A percentile compares a stretch with the other conserved stretches of the same genome.
Conservation (phyloP, 2,888 invertebrate species). For the Pilophorus perplexus region DNA sequence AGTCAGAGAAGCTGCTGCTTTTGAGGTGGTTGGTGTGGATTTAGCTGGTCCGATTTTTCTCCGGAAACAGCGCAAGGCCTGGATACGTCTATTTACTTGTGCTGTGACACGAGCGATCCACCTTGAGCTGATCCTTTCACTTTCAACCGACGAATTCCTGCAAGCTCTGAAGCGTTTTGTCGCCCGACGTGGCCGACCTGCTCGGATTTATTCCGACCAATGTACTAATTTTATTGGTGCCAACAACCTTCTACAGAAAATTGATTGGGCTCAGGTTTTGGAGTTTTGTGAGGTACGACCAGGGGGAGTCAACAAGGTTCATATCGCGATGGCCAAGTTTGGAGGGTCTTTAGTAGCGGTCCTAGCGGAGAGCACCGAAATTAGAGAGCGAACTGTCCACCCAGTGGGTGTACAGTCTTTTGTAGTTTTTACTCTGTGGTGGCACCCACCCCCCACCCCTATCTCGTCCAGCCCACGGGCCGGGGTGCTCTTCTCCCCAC, state of each 20-base stretch:
- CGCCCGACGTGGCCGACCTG: slow-evolving; percentile 46
- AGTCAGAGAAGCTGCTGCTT: slow-evolving; percentile 38
- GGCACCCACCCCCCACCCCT: too few relatives aligned
- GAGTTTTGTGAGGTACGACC: slow-evolving; percentile 50
- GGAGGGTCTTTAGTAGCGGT: too few relatives aligned
- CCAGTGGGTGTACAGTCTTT: too few relatives aligned
- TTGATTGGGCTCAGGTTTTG: slow-evolving; percentile 50
- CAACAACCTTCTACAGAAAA: slow-evolving; percentile 54
- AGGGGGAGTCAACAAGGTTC: too few relatives aligned
- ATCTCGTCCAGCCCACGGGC: too few relatives aligned
- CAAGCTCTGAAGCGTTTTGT: slow-evolving; percentile 50
- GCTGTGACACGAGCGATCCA: slow-evolving; percentile 2
- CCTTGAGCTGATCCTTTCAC: slow-evolving; percentile 50
- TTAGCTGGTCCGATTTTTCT: slow-evolving; percentile 51
- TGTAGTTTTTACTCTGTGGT: too few relatives aligned
- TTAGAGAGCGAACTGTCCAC: too few relatives aligned
- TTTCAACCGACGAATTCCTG: slow-evolving; percentile 50
- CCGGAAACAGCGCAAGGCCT: slow-evolving; percentile 49
- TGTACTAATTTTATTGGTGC: slow-evolving; percentile 49
- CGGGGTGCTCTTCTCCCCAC: too few relatives aligned
- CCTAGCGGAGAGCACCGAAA: too few relatives aligned
- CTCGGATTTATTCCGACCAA: slow-evolving; percentile 50
- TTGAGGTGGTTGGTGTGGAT: slow-evolving; percentile 14
- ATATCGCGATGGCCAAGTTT: too few relatives aligned
- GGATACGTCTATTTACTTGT: slow-evolving; percentile 50